A percentile compares a stretch with the other conserved stretches of the same genome.
Evolutionary conservation across 2,797 vertebrate genomes (phyloP).

Genomic region (Hemitrygon akajei): DNA sequence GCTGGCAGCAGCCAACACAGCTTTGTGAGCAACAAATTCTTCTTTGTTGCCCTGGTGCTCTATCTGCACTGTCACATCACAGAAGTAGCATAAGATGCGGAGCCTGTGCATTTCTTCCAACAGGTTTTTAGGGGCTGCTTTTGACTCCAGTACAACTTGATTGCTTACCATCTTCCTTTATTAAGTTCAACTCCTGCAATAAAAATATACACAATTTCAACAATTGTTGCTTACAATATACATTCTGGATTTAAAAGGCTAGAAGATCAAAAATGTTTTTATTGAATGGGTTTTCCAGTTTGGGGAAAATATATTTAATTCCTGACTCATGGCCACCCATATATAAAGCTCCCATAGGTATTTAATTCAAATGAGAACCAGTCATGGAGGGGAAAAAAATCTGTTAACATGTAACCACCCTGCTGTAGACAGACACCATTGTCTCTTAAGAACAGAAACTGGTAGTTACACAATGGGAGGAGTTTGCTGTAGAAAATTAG

Average conservation of each 20-base stretch:
- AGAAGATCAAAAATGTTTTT: neutral
- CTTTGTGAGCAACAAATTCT: conserved; percentile 82
- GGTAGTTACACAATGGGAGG: no score
- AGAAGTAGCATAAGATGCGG: conserved; percentile 72
- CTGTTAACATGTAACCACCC: no score
- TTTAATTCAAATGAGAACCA: no score
- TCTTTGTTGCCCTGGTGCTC: conserved; percentile 71
- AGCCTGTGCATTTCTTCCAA: conserved; percentile 79
- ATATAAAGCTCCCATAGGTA: no score
- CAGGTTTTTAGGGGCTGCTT: conserved; percentile 69
- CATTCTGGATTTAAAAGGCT: neutral
- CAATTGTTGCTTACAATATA: neutral
- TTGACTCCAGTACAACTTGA: conserved; percentile 72
- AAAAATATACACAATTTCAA: conserved; percentile 13
- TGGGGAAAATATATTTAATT: neutral
- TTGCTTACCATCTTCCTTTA: conserved; percentile 68
- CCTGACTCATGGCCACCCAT: no score
- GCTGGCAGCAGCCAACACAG: conserved; percentile 85
- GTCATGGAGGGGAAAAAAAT: no score
- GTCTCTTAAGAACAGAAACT: no score
- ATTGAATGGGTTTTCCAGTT: neutral
- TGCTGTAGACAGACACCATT: no score
- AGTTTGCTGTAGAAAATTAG: no score
- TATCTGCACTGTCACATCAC: conserved; percentile 80
- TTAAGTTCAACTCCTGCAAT: conserved; percentile 39